Base-by-base conservation (phyloP, 2,113 vertebrate genomes). In the Sinocyclocheilus anshuiensis region DNA sequence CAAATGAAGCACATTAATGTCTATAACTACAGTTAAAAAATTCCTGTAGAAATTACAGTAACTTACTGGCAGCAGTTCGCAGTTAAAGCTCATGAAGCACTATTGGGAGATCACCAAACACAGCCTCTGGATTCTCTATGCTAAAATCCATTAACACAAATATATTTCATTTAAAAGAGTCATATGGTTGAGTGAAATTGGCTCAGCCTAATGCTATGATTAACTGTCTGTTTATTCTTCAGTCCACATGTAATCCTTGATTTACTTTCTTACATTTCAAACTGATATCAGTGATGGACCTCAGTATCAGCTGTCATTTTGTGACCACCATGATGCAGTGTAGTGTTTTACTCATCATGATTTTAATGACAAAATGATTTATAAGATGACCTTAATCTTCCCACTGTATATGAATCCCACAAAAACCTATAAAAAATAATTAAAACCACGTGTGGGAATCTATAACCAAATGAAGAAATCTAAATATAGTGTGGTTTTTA, bases 371-470 rank as follows among this genome's bases (percentile, higher is more conserved):
- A n/a, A 81, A 50, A n/a, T 36, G 65, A 74, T 83, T 83, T 83
- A 78, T 82, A 26, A 71, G 36, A 78, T 67, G 20, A 39, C 42
- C 72, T 42, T 11, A 72, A 78, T 74, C 71, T 50, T 53, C 57
- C 67, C 65, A 63, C 61, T 26, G 50, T 48, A 67, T 55, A 72
- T 84, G 50, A 42, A 33, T 36, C 36, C 20, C 74, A 85, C 74
- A 69, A 53, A 61, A 24, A n/a, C 33, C 69, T 26, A 20, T 29
- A 83, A 22, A 59, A 48, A 22, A 59, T 80, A 63, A 83, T 48
- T 16, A 63, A 77, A 86, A 82, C 65, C 83, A 85, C 77, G n/a
- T 84, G 61, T 88, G 72, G 81, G 77, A 86, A 88, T 87, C 61
- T 53, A 45, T n/a, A 69, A 86, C 84, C 26, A 81, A 75, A 80